A percentile compares a stretch with the other conserved stretches of the same genome.
Conservation (phyloP, 2,113 vertebrate species). For the Phoxinus phoxinus region DNA sequence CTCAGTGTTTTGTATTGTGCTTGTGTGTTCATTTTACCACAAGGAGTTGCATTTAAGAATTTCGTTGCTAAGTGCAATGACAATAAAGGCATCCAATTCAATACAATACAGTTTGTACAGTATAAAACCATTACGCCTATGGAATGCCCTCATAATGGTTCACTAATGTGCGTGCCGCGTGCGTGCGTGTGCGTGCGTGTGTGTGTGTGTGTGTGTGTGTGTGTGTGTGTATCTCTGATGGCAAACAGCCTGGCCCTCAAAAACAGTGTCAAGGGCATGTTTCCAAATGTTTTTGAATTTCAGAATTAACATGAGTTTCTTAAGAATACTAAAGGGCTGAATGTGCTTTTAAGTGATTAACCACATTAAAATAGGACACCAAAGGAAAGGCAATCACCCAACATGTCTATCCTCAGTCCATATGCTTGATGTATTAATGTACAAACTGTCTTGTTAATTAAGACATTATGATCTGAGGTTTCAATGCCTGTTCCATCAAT, state of each 20-base stretch:
- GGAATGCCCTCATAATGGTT: too few species aligned
- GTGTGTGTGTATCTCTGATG: too few species aligned
- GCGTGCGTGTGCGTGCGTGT: too few species aligned
- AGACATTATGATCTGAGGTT: constrained; percentile 48
- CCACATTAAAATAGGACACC: not conserved
- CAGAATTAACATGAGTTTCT: not conserved
- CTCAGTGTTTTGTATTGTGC: too few species aligned
- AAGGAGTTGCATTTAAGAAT: too few species aligned
- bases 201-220: too few species aligned
- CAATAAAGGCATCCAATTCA: too few species aligned
- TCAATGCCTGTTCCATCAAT: constrained; percentile 7
- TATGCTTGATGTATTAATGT: constrained; percentile 27
- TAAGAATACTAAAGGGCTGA: not conserved
- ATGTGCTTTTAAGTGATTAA: not conserved
- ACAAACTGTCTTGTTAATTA: constrained; percentile 50
- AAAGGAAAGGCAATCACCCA: not conserved
- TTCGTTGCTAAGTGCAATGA: too few species aligned
- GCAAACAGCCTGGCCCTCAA: not conserved
- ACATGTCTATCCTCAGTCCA: not conserved
- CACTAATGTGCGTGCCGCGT: too few species aligned
- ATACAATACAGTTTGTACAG: too few species aligned
- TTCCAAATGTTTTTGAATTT: not conserved
- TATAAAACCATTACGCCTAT: too few species aligned
- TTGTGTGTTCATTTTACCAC: too few species aligned
- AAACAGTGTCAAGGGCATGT: not conserved